Base-by-base conservation (phyloP, 2,797 vertebrate genomes). In the Margarornis squamiger region DNA sequence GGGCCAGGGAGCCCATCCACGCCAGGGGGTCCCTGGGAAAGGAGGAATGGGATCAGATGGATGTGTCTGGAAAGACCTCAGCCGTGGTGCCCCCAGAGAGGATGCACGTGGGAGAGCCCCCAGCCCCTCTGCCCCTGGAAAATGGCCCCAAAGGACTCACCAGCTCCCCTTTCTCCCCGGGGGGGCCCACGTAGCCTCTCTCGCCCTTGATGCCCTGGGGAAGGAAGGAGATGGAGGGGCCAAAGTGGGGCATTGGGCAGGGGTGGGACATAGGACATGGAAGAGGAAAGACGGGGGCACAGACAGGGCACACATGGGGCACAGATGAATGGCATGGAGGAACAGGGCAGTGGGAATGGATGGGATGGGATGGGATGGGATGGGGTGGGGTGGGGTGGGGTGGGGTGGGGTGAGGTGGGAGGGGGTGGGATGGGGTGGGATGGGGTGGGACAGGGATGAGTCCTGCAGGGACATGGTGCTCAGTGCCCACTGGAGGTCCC, bases 161-260 rank as follows among this genome's bases (percentile, higher is more conserved):
- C 66, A 98, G 98, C 96, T 99, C 99, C 95, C 99, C 99, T 95
- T 99, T 99, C 94, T 98, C 98, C 24, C 99, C 99, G 0, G 82
- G 39, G 24, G 95, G 95, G 34, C 99, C 99, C 7, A 96, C 23
- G 52, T 96, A 98, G 39, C 99, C 99, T 30, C 99, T 98, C 76
- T 99, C 99, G 2, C 99, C 99, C 97, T 99, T 99, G 94, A 98
- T 97, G 87, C 99, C 99, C 99, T 99, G 97, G 62, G 86, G 86
- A 93, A 70, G 93, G 97, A 65, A 95, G 38, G 59, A 32, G 52
- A 54, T 38, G 19, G 88, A 55, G 71, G 39, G 16, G 32, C 26
- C 7, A 11, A 7, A 41, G 26, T 45, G 67, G 78, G 75, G 65
- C 51, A 27, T 1, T 36, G 46, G 90, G 36, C 7, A 23, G 16